phyloP scores from a whole-genome alignment of 2,113 vertebrate species.

The Turnix velox region DNA sequence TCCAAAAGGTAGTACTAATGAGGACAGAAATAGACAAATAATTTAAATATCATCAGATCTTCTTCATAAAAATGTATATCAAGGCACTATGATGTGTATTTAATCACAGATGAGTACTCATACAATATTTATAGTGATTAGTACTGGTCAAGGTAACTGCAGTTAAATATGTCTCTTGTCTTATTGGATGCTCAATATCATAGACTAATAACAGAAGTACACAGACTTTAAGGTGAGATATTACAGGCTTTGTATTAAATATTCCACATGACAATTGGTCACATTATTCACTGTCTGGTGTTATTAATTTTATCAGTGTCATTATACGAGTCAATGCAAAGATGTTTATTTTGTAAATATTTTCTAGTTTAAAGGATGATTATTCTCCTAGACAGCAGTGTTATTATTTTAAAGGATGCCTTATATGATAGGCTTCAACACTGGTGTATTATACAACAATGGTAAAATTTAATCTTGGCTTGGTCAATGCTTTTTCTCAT shows the following conservation, averaged over 20 bases:
- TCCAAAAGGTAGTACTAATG: background rate
- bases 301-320: background rate
- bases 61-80: background rate
- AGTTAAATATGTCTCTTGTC: background rate
- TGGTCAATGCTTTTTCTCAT: background rate
- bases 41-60: background rate
- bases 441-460: background rate
- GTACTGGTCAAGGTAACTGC: background rate
- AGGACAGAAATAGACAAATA: background rate
- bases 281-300: background rate
- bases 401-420: background rate
- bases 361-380: background rate
- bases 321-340: background rate
- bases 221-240: background rate
- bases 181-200: background rate
- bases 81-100: background rate
- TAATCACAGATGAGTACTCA: background rate
- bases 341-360: background rate
- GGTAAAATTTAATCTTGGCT: background rate
- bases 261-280: background rate
- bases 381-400: rapidly evolving
- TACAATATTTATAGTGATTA: background rate
- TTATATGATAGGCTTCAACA: background rate
- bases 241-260: background rate
- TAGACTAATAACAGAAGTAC: background rate